Evolutionary conservation across 1,140 invertebrate species (phyloP).

Genomic region (Hylyphantes graminicola): DNA sequence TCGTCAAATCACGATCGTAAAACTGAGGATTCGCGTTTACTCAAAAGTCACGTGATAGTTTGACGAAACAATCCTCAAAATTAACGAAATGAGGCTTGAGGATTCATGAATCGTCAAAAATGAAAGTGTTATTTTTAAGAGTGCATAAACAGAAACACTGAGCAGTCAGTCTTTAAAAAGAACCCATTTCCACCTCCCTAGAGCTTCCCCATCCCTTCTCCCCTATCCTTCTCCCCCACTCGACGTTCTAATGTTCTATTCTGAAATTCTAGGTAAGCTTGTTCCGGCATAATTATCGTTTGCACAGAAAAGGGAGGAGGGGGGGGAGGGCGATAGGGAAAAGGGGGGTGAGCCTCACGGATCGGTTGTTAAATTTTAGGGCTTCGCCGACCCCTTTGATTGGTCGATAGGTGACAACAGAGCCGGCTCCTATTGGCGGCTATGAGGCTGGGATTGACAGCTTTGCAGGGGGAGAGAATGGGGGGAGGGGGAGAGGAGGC

Average conservation of each 20-base stretch:
- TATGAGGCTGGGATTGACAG: slow-evolving; percentile 47
- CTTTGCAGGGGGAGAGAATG: slow-evolving; percentile 7
- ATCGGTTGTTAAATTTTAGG: slow-evolving; percentile 58
- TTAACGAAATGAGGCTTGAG: too few species aligned
- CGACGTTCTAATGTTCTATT: neutral
- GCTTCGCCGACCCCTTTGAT: slow-evolving; percentile 31
- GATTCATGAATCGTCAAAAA: too few species aligned
- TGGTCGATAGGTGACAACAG: slow-evolving; percentile 58
- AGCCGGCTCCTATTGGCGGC: slow-evolving; percentile 56
- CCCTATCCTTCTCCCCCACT: neutral
- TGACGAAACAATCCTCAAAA: too few species aligned
- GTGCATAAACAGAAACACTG: too few species aligned
- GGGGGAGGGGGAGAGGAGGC: neutral
- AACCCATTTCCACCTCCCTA: too few species aligned
- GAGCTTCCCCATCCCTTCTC: neutral
- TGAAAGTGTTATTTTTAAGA: too few species aligned
- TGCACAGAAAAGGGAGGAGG: neutral
- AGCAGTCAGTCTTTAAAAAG: too few species aligned
- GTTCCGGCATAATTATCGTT: slow-evolving; percentile 53
- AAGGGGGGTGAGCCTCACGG: neutral
- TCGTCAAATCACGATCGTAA: too few species aligned
- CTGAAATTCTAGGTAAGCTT: slow-evolving; percentile 10
- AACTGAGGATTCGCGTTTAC: too few species aligned
- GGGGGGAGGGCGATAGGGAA: neutral
- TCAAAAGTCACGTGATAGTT: too few species aligned